A percentile compares a stretch with the other conserved stretches of the same genome.
Conservation (phyloP, 1,140 invertebrate species). For the Neoseiulus cucumeris region DNA sequence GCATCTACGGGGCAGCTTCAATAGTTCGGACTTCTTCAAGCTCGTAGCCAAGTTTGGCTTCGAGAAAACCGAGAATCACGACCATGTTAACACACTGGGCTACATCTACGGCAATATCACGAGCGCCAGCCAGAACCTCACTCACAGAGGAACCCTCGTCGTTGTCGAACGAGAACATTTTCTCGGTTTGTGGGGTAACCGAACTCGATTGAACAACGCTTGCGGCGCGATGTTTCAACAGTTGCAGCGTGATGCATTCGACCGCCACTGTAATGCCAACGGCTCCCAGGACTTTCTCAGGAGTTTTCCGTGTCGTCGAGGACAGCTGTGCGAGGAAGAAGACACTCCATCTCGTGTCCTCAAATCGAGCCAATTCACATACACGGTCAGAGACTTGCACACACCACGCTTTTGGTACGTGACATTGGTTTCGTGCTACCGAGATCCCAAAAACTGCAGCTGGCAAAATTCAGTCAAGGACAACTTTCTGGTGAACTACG, state of each 20-base stretch:
- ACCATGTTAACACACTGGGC: conserved; percentile 57
- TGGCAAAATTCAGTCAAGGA: conserved; percentile 41
- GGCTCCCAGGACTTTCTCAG: conserved; percentile 62
- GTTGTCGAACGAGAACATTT: conserved; percentile 68
- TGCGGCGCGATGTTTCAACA: conserved; percentile 66
- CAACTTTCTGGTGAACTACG: conserved; percentile 46
- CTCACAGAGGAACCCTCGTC: conserved; percentile 47
- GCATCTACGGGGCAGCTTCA: conserved; percentile 27
- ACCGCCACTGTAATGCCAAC: conserved; percentile 54
- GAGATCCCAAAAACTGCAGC: conserved; percentile 44
- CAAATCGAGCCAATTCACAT: conserved; percentile 73
- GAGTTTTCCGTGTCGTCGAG: conserved; percentile 58
- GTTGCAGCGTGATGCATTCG: conserved; percentile 57
- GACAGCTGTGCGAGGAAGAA: conserved; percentile 62
- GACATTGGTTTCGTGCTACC: conserved; percentile 73
- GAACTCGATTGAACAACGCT: conserved; percentile 36
- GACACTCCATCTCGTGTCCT: conserved; percentile 62
- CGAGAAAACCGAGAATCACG: conserved; percentile 73
- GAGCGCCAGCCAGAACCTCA: conserved; percentile 24
- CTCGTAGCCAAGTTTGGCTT: conserved; percentile 88
- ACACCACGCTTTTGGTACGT: conserved; percentile 78
- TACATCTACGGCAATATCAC: conserved; percentile 90
- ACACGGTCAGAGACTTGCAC: conserved; percentile 62
- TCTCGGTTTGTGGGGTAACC: conserved; percentile 64
- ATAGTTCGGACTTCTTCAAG: conserved; percentile 50